A percentile compares a stretch with the other conserved stretches of the same genome.
phyloP scores from a whole-genome alignment of 2,888 invertebrate genomes.

The Xanthorhoe designata region DNA sequence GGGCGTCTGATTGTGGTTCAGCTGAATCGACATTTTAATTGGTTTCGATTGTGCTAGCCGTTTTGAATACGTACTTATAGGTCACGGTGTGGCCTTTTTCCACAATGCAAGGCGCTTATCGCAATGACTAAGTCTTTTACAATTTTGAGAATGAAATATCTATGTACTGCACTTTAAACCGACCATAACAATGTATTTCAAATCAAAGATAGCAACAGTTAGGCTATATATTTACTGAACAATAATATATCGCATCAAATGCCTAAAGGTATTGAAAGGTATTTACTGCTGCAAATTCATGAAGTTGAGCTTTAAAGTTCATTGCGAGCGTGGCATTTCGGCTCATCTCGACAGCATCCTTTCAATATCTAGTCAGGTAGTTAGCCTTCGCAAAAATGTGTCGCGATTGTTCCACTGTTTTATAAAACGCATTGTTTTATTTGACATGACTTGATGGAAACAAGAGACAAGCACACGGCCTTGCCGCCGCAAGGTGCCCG shows the following conservation, averaged over 20 bases:
- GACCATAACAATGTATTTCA: constrained; percentile 53
- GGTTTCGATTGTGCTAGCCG: constrained; percentile 60
- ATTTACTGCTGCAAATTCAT: constrained; percentile 35
- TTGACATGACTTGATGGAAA: constrained; percentile 67
- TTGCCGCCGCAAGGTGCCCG: constrained; percentile 73
- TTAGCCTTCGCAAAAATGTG: constrained; percentile 76
- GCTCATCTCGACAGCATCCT: constrained; percentile 73
- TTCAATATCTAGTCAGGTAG: constrained; percentile 64
- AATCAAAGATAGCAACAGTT: constrained; percentile 67
- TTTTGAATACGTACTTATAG: constrained; percentile 55
- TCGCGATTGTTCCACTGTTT: constrained; percentile 61
- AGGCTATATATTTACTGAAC: constrained; percentile 57
- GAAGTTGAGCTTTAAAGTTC: constrained; percentile 63
- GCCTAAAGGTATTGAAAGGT: constrained; percentile 40
- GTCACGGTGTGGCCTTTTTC: constrained; percentile 54
- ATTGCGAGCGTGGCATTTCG: constrained; percentile 74
- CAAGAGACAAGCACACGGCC: constrained; percentile 68
- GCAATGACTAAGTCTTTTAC: constrained; percentile 28
- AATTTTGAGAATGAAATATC: constrained; percentile 40
- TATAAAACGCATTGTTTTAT: constrained; percentile 58
- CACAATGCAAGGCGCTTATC: constrained; percentile 39
- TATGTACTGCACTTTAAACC: constrained; percentile 52
- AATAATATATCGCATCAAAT: constrained; percentile 48
- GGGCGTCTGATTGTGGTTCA: constrained; percentile 31
- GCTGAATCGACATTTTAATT: constrained; percentile 65